Percentiles rank a stretch among this genome's conserved stretches.
phyloP scores from a whole-genome alignment of 2,888 invertebrate species.

The Amphimallon solstitiale region DNA sequence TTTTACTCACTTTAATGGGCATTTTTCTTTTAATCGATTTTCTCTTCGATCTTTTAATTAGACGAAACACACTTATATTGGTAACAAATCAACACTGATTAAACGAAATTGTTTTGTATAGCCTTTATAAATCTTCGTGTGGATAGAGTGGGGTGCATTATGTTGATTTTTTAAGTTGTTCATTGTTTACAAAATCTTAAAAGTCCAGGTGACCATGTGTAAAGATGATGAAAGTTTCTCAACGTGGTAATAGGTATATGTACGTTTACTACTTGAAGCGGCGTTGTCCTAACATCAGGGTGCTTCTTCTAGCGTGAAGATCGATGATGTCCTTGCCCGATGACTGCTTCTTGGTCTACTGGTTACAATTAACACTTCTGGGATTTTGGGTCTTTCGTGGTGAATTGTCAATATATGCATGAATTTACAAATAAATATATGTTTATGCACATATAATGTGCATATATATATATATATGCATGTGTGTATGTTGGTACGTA shows the following conservation, averaged over 20 bases:
- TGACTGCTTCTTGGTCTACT: slow-evolving; percentile 54
- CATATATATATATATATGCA: too few species aligned
- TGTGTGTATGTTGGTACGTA: too few species aligned
- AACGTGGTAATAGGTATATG: slow-evolving; percentile 4
- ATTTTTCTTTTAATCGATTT: neutral
- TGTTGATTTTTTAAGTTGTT: slow-evolving; percentile 49
- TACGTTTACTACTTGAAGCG: slow-evolving; percentile 24
- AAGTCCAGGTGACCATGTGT: slow-evolving; percentile 46
- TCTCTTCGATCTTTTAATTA: neutral
- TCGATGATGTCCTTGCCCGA: slow-evolving; percentile 60
- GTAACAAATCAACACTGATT: slow-evolving; percentile 37
- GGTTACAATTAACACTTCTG: slow-evolving; percentile 53
- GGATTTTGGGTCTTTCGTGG: slow-evolving; percentile 39
- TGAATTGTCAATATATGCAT: neutral
- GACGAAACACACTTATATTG: neutral
- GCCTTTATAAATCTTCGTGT: slow-evolving; percentile 44
- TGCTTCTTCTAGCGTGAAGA: slow-evolving; percentile 59
- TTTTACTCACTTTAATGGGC: slow-evolving; percentile 8
- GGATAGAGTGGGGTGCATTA: neutral
- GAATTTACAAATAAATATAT: too few species aligned
- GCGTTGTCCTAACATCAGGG: slow-evolving; percentile 48
- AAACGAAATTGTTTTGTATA: slow-evolving; percentile 37
- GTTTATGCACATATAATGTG: too few species aligned
- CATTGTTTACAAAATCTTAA: slow-evolving; percentile 55
- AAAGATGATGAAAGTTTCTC: slow-evolving; percentile 35